Evolutionary conservation across 2,888 invertebrate species (phyloP).

Genomic region (Drosophila longiperda): DNA sequence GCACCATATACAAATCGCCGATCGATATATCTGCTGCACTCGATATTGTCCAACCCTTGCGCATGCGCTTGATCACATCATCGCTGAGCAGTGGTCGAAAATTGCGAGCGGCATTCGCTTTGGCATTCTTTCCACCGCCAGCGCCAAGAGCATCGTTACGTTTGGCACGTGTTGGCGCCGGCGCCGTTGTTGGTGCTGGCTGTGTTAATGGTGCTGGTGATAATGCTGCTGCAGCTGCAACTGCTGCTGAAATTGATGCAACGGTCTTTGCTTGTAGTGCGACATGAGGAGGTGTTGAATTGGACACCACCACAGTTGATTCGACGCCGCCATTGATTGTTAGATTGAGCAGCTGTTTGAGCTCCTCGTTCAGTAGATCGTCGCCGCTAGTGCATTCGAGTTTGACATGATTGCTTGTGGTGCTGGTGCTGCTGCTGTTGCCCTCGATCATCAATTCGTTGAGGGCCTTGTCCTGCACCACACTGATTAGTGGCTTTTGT

Average conservation of each 20-base stretch:
- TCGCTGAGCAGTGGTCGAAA: conserved; percentile 84
- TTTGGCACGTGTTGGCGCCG: conserved; percentile 12
- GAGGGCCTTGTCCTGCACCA: conserved; percentile 51
- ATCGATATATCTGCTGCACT: conserved; percentile 93
- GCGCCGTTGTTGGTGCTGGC: conserved; percentile 9
- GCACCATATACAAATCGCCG: conserved; percentile 96
- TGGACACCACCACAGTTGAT: not conserved
- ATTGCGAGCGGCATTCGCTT: conserved; percentile 63
- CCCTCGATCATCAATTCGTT: conserved; percentile 36
- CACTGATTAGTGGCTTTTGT: conserved; percentile 74
- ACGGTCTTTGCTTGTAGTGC: not conserved
- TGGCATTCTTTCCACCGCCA: conserved; percentile 36
- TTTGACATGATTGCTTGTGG: conserved; percentile 12
- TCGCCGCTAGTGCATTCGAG: conserved; percentile 65
- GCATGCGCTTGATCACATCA: conserved; percentile 83
- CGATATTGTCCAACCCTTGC: conserved; percentile 91
- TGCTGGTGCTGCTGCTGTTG: not conserved
- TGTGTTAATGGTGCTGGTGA: not conserved
- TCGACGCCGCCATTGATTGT: conserved; percentile 21
- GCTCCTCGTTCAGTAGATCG: conserved; percentile 75
- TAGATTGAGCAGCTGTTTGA: conserved; percentile 70
- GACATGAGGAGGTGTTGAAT: not conserved
- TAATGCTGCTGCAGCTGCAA: conserved; percentile 10
- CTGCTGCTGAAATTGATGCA: not conserved
- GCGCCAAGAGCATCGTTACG: not conserved